Percentiles rank a stretch among this genome's conserved stretches.
phyloP scores from a whole-genome alignment of 2,888 invertebrate genomes.

The Cheilosia urbana region DNA sequence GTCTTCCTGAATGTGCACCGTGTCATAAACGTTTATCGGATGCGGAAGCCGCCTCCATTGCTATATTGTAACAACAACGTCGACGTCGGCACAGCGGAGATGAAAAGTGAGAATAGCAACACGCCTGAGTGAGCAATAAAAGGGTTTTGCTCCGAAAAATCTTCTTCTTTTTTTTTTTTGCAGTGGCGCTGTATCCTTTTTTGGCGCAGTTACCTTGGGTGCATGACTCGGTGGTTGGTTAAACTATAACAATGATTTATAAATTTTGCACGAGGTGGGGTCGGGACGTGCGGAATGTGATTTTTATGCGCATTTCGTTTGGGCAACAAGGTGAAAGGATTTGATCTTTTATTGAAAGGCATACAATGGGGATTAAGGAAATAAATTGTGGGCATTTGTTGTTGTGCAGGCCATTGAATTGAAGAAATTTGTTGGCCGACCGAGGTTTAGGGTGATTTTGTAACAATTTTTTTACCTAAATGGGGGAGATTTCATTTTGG shows the following conservation, averaged over 20 bases:
- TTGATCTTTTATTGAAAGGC: slow-evolving; percentile 72
- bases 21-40: slow-evolving; percentile 76
- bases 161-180: slow-evolving; percentile 10
- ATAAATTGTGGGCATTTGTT: slow-evolving; percentile 73
- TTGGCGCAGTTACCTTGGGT: slow-evolving; percentile 67
- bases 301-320: slow-evolving; percentile 70
- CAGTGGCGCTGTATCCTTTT: slow-evolving; percentile 29
- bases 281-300: slow-evolving; percentile 36
- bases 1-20: slow-evolving; percentile 76
- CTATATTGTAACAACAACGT: slow-evolving; percentile 33
- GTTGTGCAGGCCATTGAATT: slow-evolving; percentile 67
- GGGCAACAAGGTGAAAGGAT: slow-evolving; percentile 73
- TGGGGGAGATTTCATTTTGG: neutral
- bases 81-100: slow-evolving; percentile 35
- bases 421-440: slow-evolving; percentile 42
- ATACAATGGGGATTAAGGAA: slow-evolving; percentile 64
- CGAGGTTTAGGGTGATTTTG: slow-evolving; percentile 15
- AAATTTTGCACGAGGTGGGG: slow-evolving; percentile 33
- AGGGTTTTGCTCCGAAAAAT: slow-evolving; percentile 64
- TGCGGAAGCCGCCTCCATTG: slow-evolving; percentile 66
- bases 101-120: slow-evolving; percentile 74
- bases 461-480: slow-evolving; percentile 19
- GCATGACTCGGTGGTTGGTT: slow-evolving; percentile 71
- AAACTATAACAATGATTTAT: slow-evolving; percentile 75
- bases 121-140: slow-evolving; percentile 75